These are phyloP conservation scores for Meteorus cinctellus DNA, from an alignment of 2,888 invertebrate species.

Conservation along the genomic window DNA sequence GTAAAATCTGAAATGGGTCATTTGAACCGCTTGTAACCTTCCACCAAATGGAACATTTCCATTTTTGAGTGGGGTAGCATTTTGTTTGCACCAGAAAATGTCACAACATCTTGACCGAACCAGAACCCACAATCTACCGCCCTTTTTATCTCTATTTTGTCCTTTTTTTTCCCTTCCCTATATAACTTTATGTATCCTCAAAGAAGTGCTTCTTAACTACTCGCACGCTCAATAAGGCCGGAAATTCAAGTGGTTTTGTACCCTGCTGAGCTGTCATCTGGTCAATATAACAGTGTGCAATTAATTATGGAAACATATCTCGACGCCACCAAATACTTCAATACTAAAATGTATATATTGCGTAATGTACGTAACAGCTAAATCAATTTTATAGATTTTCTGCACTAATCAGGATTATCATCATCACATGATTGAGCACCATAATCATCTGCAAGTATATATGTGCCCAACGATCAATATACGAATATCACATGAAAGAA, in stretches of 20 bases:
- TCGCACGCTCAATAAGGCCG: neutral
- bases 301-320: slow-evolving; percentile 7
- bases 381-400: neutral
- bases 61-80: slow-evolving; percentile 29
- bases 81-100: slow-evolving; percentile 68
- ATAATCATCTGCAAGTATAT: slow-evolving; percentile 5
- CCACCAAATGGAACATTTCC: neutral
- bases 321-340: neutral
- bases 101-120: slow-evolving; percentile 66
- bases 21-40: slow-evolving; percentile 33
- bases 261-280: slow-evolving; percentile 26
- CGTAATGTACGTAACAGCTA: too few relatives aligned
- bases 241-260: slow-evolving; percentile 38
- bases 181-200: slow-evolving; percentile 26
- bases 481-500: slow-evolving; percentile 44
- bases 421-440: neutral
- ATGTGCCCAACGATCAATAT: slow-evolving; percentile 21
- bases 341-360: neutral
- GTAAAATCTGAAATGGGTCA: slow-evolving; percentile 20
- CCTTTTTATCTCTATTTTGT: slow-evolving; percentile 31
- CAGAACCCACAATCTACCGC: slow-evolving; percentile 46
- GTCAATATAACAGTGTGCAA: slow-evolving; percentile 21
- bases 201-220: neutral
- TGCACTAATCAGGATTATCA: slow-evolving; percentile 9
- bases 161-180: slow-evolving; percentile 26